Evolutionary conservation across 2,113 vertebrate genomes (phyloP), one percentile per base, ranked within the genome.

Genomic region (Xenus cinereus): DNA sequence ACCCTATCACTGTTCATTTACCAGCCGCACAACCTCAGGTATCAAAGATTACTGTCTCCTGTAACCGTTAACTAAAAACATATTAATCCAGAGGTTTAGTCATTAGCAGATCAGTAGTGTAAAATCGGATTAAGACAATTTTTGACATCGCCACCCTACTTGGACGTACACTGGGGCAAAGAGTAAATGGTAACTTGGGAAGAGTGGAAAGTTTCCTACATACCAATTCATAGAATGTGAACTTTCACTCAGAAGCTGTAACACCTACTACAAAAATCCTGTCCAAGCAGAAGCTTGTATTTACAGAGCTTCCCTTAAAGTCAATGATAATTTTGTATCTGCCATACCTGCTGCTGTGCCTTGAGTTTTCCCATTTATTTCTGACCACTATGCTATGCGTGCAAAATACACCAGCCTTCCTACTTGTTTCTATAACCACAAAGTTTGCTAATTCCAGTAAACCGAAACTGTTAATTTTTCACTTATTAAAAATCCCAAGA

Each of bases 321-420:
- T 15, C 69, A 53, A 12, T 2, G 14, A 26, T 19, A 4, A 39
- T 27, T 78, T 39, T 51, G 19, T 50, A 53, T 14, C 46, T 80
- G 57, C 20, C 24, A 16, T 13, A 54, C 32, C 57, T 88, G 84
- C 81, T 89, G 35, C 60, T 45, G 13, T 30, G 41, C 63, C 32
- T 41, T n/a, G n/a, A n/a, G n/a, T n/a, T n/a, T n/a, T n/a, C n/a
- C n/a, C n/a, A n/a, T n/a, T n/a, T 39, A 6, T 35, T 75, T 75
- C 45, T 68, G 23, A 90, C 10, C 26, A 74, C n/a, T 8, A 7
- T 0, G 4, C 33, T 66, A 20, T 73, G 0, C 2, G 18, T 54
- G 32, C 33, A 51, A 73, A 87, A 66, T 9, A 69, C 20, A 28
- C 3, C 33, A 73, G 32, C 77, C 48, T 54, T 27, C 53, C n/a